Evolutionary conservation across 1,140 invertebrate genomes (phyloP).

Genomic region (Micrasema longulum): DNA sequence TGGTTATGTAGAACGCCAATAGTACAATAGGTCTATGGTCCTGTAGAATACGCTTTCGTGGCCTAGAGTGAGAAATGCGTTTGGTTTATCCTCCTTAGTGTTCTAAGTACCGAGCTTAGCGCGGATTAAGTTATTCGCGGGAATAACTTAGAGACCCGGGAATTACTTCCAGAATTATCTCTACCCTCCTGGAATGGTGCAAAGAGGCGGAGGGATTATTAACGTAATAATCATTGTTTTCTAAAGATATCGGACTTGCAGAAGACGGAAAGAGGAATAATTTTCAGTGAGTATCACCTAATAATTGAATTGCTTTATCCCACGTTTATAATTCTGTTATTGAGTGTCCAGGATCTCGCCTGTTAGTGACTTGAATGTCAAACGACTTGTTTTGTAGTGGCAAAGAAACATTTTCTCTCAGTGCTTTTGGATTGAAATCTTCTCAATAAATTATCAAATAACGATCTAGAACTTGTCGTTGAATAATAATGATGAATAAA

Average conservation of each 20-base stretch:
- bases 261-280: background rate
- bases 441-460: slow-evolving; percentile 3
- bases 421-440: background rate
- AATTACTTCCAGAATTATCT: slow-evolving; percentile 22
- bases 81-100: slow-evolving; percentile 18
- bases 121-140: slow-evolving; percentile 35
- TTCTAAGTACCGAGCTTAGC: slow-evolving; percentile 9
- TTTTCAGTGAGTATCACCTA: slow-evolving; percentile 4
- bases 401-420: background rate
- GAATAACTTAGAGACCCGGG: slow-evolving; percentile 25
- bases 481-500: no score
- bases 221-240: slow-evolving; percentile 25
- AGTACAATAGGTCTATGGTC: no score
- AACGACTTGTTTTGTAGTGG: slow-evolving; percentile 8
- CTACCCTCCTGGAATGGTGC: background rate
- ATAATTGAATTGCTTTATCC: slow-evolving; percentile 33
- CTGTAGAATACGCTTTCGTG: no score
- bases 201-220: slow-evolving; percentile 10
- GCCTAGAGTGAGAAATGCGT: slow-evolving; percentile 32
- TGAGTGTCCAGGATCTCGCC: background rate
- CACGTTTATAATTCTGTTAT: slow-evolving; percentile 20
- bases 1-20: no score
- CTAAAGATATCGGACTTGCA: background rate
- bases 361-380: slow-evolving; percentile 7
- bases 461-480: no score